Percentiles rank a stretch among this genome's conserved stretches.
Evolutionary conservation across 64 coral and sea anemone species (phyloP).

Genomic region (Stichodactyla mertensii): DNA sequence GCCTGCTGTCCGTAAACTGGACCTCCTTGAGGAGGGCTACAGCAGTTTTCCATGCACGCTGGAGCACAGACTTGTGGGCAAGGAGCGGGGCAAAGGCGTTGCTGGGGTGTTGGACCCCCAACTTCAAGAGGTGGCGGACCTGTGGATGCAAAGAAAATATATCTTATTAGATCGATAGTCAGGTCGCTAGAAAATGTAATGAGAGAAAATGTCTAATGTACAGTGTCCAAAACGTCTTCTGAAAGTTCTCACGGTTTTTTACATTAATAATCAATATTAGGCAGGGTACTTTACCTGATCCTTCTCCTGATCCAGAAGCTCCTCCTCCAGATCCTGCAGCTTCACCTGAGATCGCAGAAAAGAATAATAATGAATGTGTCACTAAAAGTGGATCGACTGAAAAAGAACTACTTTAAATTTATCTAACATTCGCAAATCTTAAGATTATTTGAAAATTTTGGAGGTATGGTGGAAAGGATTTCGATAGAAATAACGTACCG

Average conservation of each 20-base stretch:
- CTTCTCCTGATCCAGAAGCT: constrained; percentile 12
- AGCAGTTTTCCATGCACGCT: constrained; percentile 81
- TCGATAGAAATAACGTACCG: background rate
- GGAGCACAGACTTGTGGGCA: constrained; percentile 88
- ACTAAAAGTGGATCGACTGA: background rate
- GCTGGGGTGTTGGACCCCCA: constrained; percentile 42
- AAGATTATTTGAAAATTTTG: too few species aligned
- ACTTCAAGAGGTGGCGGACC: constrained; percentile 75
- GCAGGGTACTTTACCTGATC: constrained; percentile 9
- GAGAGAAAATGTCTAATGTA: background rate
- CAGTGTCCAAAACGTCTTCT: background rate
- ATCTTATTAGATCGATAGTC: background rate
- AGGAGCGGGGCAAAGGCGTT: constrained; percentile 57
- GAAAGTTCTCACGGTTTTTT: too few species aligned
- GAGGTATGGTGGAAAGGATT: too few species aligned
- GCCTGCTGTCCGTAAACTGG: constrained; percentile 11
- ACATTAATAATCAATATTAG: too few species aligned
- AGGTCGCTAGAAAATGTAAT: background rate
- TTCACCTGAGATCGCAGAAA: background rate
- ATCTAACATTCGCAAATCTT: too few species aligned
- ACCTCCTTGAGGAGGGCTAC: constrained; percentile 36
- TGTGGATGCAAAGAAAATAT: background rate
- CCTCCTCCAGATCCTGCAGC: constrained; percentile 23
- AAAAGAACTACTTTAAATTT: background rate
- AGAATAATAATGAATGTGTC: background rate